Percentiles rank a stretch among this genome's conserved stretches.
Conservation (phyloP, 2,888 invertebrate genomes). For the Nemotelus nigrinus region DNA sequence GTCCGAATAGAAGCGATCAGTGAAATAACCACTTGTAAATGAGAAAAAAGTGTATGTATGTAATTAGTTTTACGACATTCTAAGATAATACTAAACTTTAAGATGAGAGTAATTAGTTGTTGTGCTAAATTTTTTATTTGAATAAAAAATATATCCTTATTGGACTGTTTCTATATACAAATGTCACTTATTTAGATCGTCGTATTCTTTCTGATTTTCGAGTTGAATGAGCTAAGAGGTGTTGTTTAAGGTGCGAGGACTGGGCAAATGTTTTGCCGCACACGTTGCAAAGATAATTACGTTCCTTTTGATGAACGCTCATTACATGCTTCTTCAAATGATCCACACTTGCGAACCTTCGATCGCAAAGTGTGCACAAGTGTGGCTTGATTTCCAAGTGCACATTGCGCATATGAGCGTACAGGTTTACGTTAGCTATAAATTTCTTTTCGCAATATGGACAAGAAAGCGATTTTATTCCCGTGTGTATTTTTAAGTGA, state of each 20-base stretch:
- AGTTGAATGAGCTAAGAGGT: constrained; percentile 53
- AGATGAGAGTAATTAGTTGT: background rate
- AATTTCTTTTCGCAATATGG: constrained; percentile 55
- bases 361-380: constrained; percentile 55
- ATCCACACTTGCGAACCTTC: constrained; percentile 55
- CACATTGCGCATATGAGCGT: constrained; percentile 54
- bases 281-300: constrained; percentile 53
- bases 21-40: no score
- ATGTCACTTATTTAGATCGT: no score
- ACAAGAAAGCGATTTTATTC: constrained; percentile 50
- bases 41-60: no score
- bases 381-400: constrained; percentile 54
- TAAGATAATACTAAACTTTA: background rate
- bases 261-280: constrained; percentile 55
- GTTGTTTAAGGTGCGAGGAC: constrained; percentile 54
- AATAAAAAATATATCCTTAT: background rate
- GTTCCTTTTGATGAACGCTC: constrained; percentile 56
- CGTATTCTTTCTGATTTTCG: no score
- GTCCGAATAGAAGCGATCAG: constrained; percentile 45
- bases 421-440: constrained; percentile 51
- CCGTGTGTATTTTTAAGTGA: constrained; percentile 53
- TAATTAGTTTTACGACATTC: no score
- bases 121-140: constrained; percentile 4
- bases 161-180: no score
- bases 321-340: constrained; percentile 56